Evolutionary conservation across 2,888 invertebrate genomes (phyloP), one percentile per base, ranked within the genome.

Genomic region (Allygus modestus): DNA sequence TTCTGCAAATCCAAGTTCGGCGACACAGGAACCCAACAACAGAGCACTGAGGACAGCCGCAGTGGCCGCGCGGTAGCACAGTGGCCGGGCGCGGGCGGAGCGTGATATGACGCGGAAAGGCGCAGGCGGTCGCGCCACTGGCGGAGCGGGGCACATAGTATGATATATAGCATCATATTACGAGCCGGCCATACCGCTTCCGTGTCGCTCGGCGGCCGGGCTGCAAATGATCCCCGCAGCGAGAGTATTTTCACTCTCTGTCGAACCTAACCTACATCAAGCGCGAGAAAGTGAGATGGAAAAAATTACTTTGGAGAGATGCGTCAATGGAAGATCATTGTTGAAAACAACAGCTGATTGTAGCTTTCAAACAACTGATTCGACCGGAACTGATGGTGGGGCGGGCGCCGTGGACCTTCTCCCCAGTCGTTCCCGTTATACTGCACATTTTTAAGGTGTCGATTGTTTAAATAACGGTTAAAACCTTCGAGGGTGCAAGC

Each of bases 251-350:
- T 23, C 61, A 23, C 61, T 61, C 61, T 54, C 54, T 20, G 20
- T 46, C 61, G 61, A 28, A 61, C 61, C 61, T 61, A 61, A 61
- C 61, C 61, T 61, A 61, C 61, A 61, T 61, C 28, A 61, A 26
- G 61, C 23, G 61, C 61, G 61, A 61, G 61, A 61, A 61, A 61
- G 61, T 61, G 61, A 61, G 28, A 23, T 23, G 26, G n/a, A 61
- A 61, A 61, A 61, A 61, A 61, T 61, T 28, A 61, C 26, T 61
- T 61, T 7, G 61, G 61, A 61, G 61, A 61, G 61, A 61, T 61
- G 61, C 61, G 61, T 61, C 61, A 61, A 61, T 11, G 61, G 46
- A 46, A 46, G 61, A 28, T 61, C 61, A 61, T 61, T 61, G 61
- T 61, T 61, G 61, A 28, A 46, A 46, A 46, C 46, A 61, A 61